Evolutionary conservation across 2,888 invertebrate species (phyloP).

Genomic region (Eristalis intricaria): DNA sequence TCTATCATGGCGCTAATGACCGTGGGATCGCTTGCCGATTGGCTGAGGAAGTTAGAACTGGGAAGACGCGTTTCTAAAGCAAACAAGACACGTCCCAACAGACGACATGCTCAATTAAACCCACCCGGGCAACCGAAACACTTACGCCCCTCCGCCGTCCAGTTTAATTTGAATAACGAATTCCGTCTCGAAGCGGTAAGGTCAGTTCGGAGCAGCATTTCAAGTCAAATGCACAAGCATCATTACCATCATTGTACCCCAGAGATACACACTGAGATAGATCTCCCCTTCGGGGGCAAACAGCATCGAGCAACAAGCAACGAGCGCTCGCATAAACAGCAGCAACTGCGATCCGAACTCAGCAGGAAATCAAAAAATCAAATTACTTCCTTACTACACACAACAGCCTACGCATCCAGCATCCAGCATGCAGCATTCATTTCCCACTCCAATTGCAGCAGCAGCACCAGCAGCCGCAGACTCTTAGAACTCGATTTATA

Average conservation of each 20-base stretch:
- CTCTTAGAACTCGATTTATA: constrained; percentile 52
- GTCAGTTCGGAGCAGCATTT: not conserved
- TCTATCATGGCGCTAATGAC: not conserved
- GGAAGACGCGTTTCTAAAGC: not conserved
- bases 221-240: constrained; percentile 24
- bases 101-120: not conserved
- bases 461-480: too few relatives aligned
- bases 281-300: constrained; percentile 18
- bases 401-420: constrained; percentile 37
- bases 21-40: not conserved
- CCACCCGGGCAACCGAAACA: not conserved
- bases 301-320: not conserved
- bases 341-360: constrained; percentile 31
- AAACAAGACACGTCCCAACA: not conserved
- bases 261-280: constrained; percentile 13
- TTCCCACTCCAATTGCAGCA: constrained; percentile 16
- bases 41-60: not conserved
- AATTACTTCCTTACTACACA: constrained; percentile 54
- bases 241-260: constrained; percentile 27
- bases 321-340: constrained; percentile 24
- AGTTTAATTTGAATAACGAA: constrained; percentile 3
- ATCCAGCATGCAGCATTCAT: not conserved
- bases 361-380: constrained; percentile 47
- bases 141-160: not conserved
- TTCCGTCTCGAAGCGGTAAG: not conserved